phyloP scores from a whole-genome alignment of 1,140 invertebrate genomes.

The Cydia amplana region DNA sequence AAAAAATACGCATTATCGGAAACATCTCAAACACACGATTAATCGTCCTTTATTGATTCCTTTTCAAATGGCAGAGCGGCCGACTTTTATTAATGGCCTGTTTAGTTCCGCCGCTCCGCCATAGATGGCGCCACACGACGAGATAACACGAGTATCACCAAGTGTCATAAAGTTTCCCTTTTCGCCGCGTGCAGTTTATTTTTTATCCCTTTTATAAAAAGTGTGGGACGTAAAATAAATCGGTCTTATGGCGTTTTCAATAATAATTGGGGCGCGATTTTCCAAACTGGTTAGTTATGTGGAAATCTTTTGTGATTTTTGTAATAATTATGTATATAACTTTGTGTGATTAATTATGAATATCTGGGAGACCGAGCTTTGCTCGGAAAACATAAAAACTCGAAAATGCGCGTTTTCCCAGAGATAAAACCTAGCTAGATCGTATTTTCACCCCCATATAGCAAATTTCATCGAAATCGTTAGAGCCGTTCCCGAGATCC shows the following conservation, averaged over 20 bases:
- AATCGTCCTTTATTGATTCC: slow-evolving; percentile 32
- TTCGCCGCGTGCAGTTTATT: slow-evolving; percentile 28
- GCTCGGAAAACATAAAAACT: too few relatives aligned
- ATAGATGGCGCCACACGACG: slow-evolving; percentile 25
- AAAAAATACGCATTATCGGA: slow-evolving; percentile 19
- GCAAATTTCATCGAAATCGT: too few relatives aligned
- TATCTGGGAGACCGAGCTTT: too few relatives aligned
- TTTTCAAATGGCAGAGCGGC: slow-evolving; percentile 5
- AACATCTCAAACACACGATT: slow-evolving; percentile 27
- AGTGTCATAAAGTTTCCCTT: slow-evolving; percentile 28
- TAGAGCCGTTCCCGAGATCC: too few relatives aligned
- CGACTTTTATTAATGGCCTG: slow-evolving; percentile 25
- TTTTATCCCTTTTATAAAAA: slow-evolving; percentile 17
- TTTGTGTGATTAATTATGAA: too few relatives aligned
- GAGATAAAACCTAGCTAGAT: too few relatives aligned
- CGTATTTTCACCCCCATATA: too few relatives aligned
- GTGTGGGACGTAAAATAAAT: slow-evolving; percentile 12
- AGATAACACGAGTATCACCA: slow-evolving; percentile 17
- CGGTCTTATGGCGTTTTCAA: slow-evolving; percentile 6
- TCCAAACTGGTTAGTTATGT: background rate
- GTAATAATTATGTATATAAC: too few relatives aligned
- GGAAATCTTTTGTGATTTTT: too few relatives aligned
- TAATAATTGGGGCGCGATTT: background rate
- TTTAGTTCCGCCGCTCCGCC: background rate
- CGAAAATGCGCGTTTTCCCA: too few relatives aligned